Conservation (phyloP, 1,140 invertebrate species). For the Drosophila nigrodunni region DNA sequence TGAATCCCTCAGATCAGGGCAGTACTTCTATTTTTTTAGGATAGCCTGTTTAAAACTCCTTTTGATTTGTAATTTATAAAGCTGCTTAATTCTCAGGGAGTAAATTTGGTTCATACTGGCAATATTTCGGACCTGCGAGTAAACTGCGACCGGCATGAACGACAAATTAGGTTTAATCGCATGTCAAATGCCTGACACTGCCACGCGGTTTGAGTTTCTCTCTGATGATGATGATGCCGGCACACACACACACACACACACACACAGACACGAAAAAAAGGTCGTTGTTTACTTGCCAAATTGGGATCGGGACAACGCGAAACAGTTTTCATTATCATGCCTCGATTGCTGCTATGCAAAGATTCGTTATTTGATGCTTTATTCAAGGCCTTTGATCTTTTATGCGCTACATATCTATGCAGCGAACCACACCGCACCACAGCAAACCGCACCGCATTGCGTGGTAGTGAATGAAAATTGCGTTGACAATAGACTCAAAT, state of each 20-base stretch:
- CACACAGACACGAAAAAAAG: not conserved
- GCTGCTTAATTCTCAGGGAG: conserved; percentile 4
- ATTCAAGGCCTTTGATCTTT: conserved; percentile 80
- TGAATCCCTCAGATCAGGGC: not conserved
- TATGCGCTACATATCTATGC: conserved; percentile 79
- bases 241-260: not conserved
- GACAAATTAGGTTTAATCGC: conserved; percentile 65
- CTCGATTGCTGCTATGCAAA: conserved; percentile 71
- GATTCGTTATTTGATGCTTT: conserved; percentile 76
- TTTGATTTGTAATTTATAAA: conserved; percentile 8
- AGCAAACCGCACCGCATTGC: conserved; percentile 1
- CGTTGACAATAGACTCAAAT: conserved; percentile 53
- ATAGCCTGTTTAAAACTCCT: not conserved
- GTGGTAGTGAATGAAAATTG: conserved; percentile 35
- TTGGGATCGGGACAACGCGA: conserved; percentile 28
- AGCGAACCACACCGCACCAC: not conserved
- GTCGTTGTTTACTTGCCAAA: conserved; percentile 35
- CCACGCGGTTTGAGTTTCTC: conserved; percentile 16
- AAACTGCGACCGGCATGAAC: conserved; percentile 1
- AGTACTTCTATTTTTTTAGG: too few relatives aligned
- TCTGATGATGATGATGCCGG: conserved; percentile 1
- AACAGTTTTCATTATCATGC: conserved; percentile 79
- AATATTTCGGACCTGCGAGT: not conserved
- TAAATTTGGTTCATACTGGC: not conserved
- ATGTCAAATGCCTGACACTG: conserved; percentile 73